phyloP scores from a whole-genome alignment of 2,113 vertebrate genomes.

The Perca schrenkii region DNA sequence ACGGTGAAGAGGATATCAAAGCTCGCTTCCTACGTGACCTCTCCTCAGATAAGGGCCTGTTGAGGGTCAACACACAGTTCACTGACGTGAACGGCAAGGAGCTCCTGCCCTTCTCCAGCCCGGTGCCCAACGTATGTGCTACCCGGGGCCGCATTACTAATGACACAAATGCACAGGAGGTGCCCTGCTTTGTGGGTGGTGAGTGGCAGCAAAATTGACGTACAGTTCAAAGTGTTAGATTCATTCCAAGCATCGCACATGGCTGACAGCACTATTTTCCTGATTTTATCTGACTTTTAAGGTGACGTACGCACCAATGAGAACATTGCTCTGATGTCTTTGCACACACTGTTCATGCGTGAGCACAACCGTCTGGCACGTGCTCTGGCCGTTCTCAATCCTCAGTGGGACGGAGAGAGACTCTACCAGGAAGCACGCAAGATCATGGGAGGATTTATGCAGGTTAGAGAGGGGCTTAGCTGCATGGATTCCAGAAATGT shows the following conservation, averaged over 20 bases:
- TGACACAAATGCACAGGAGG: conserved; percentile 50
- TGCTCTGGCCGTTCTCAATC: conserved; percentile 75
- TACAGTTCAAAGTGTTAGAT: not conserved
- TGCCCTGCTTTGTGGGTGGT: conserved; percentile 83
- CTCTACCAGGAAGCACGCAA: conserved; percentile 85
- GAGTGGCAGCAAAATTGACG: conserved; percentile 27
- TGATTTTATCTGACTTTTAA: conserved; percentile 2
- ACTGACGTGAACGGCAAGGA: conserved; percentile 73
- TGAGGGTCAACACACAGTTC: conserved; percentile 75
- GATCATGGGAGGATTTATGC: conserved; percentile 79
- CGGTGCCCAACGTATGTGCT: conserved; percentile 66
- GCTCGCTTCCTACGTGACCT: conserved; percentile 72
- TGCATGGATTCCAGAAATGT: not conserved
- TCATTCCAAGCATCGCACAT: not conserved
- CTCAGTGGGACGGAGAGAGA: conserved; percentile 79
- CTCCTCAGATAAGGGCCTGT: conserved; percentile 67
- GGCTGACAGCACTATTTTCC: not conserved
- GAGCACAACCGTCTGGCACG: conserved; percentile 85
- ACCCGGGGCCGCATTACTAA: conserved; percentile 64
- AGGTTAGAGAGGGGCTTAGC: conserved; percentile 65
- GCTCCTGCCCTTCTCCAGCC: conserved; percentile 77
- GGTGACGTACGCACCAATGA: conserved; percentile 80
- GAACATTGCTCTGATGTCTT: conserved; percentile 74
- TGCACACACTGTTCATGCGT: conserved; percentile 82
- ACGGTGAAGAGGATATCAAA: conserved; percentile 71